A percentile compares a stretch with the other conserved stretches of the same genome.
phyloP scores from a whole-genome alignment of 2,113 vertebrate species.

The Uria lomvia region DNA sequence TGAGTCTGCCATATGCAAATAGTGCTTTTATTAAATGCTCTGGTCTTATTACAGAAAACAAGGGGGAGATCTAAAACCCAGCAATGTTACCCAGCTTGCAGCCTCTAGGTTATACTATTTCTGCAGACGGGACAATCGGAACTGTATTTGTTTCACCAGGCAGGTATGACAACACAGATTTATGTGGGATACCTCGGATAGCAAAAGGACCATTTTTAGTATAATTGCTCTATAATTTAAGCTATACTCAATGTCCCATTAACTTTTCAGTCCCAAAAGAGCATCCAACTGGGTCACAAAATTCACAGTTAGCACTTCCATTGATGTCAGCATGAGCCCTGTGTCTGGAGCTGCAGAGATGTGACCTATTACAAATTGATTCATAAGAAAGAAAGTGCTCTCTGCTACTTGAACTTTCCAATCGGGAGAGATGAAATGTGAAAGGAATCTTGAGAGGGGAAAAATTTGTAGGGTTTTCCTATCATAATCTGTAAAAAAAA shows the following conservation, averaged over 20 bases:
- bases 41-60: background rate
- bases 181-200: background rate
- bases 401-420: background rate
- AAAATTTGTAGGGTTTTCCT: background rate
- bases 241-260: accelerated
- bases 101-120: background rate
- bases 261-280: background rate
- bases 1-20: background rate
- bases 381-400: background rate
- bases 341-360: background rate
- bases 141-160: background rate
- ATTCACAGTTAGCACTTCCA: background rate
- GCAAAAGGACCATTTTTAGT: background rate
- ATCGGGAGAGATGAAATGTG: background rate
- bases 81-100: background rate
- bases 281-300: background rate
- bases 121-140: background rate
- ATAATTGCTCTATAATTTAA: background rate
- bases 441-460: background rate
- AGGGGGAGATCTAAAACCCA: background rate
- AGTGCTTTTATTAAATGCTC: background rate
- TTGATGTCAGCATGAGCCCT: background rate
- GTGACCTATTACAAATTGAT: background rate
- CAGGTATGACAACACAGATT: background rate
- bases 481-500: background rate